These are phyloP conservation scores for Pherbina coryleti DNA, from an alignment of 2,888 invertebrate species.

Conservation along the genomic window DNA sequence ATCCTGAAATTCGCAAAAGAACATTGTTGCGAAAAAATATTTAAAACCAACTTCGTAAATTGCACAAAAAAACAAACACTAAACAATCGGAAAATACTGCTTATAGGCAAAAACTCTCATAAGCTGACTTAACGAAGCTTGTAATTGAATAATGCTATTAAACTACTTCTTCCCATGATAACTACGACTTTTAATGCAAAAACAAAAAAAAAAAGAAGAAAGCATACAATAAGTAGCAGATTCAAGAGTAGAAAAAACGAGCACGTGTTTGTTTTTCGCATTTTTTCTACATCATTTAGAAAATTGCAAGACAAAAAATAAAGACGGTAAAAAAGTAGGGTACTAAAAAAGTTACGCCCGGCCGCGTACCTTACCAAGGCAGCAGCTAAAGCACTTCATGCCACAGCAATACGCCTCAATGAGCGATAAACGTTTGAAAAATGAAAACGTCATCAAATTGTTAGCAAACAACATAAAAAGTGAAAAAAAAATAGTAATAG, in stretches of 20 bases:
- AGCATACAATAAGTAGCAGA: background rate
- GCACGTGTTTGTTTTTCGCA: conserved; percentile 6
- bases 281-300: conserved; percentile 7
- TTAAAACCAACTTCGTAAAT: no score
- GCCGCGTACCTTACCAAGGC: background rate
- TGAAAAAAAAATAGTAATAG: background rate
- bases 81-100: no score
- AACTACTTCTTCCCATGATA: background rate
- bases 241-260: background rate
- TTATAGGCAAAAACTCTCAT: background rate
- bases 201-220: no score
- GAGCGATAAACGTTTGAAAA: conserved; percentile 25
- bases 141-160: conserved; percentile 38
- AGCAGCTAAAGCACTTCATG: background rate
- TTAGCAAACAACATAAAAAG: conserved; percentile 19
- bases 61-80: background rate
- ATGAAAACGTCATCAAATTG: conserved; percentile 29
- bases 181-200: background rate
- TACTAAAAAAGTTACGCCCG: background rate
- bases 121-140: conserved; percentile 41
- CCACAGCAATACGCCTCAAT: background rate
- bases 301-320: conserved; percentile 15
- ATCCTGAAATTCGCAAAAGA: no score
- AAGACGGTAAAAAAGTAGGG: background rate
- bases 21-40: no score